These are phyloP conservation scores for Lasioglossum albipes DNA, from an alignment of 1,140 invertebrate species.

Conservation along the genomic window DNA sequence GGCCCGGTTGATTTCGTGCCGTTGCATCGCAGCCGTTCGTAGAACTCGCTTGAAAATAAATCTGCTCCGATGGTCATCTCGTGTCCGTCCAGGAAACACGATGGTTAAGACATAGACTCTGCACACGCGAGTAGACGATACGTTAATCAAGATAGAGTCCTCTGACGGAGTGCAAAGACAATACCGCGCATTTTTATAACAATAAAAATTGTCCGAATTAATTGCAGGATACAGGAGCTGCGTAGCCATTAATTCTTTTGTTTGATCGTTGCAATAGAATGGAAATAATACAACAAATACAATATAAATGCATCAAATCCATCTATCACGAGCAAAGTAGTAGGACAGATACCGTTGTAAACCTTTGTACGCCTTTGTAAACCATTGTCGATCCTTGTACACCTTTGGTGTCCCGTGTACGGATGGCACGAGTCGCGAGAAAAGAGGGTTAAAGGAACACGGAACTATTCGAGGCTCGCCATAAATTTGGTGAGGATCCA, in stretches of 20 bases:
- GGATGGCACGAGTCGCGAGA: constrained; percentile 41
- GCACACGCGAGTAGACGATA: neutral
- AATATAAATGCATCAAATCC: too few relatives aligned
- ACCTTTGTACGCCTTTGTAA: too few relatives aligned
- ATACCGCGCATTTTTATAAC: too few relatives aligned
- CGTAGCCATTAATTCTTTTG: too few relatives aligned
- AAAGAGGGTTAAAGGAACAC: constrained; percentile 21
- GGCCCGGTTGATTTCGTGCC: neutral
- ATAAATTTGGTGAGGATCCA: constrained; percentile 28
- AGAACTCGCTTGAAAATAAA: constrained; percentile 46
- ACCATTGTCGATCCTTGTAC: neutral
- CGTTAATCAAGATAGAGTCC: constrained; percentile 1
- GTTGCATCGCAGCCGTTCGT: constrained; percentile 39
- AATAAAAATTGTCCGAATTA: too few relatives aligned
- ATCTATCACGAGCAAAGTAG: too few relatives aligned
- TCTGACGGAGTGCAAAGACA: neutral
- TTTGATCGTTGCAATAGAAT: too few relatives aligned
- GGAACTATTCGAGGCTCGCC: constrained; percentile 39
- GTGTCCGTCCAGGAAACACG: neutral
- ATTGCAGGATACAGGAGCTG: too few relatives aligned
- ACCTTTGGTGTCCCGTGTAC: constrained; percentile 14
- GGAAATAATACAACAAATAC: too few relatives aligned
- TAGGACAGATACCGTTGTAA: too few relatives aligned
- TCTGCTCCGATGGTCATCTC: constrained; percentile 1
- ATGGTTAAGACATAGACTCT: constrained; percentile 15